Evolutionary conservation across 2,888 invertebrate genomes (phyloP).

Genomic region (Melinaea marsaeus): DNA sequence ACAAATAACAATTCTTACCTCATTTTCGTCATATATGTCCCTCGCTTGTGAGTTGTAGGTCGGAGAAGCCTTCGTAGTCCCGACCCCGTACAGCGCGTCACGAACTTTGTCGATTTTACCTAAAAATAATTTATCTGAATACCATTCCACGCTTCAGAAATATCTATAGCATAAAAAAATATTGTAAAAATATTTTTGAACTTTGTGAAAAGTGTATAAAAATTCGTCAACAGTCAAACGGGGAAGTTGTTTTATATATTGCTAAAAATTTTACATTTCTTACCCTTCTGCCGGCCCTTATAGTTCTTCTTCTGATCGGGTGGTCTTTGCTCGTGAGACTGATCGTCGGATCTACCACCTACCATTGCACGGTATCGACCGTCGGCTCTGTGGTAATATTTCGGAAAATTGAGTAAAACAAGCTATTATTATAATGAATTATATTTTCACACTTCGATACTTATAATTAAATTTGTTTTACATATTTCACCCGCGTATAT

Average conservation of each 20-base stretch:
- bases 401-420: too few relatives aligned
- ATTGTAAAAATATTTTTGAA: too few relatives aligned
- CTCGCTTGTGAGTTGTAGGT: conserved; percentile 67
- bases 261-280: neutral
- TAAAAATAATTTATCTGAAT: conserved; percentile 29
- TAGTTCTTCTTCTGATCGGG: conserved; percentile 67
- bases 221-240: too few relatives aligned
- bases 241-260: neutral
- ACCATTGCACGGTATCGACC: conserved; percentile 70
- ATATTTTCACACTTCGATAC: too few relatives aligned
- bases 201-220: too few relatives aligned
- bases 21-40: conserved; percentile 69
- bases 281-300: conserved; percentile 63
- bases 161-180: too few relatives aligned
- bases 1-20: conserved; percentile 45
- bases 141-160: too few relatives aligned
- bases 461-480: too few relatives aligned
- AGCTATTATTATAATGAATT: too few relatives aligned
- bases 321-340: conserved; percentile 82
- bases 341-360: conserved; percentile 78
- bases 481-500: too few relatives aligned
- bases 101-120: conserved; percentile 69
- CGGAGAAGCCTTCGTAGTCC: conserved; percentile 58
- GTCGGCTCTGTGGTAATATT: conserved; percentile 51
- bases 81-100: conserved; percentile 60